phyloP scores from a whole-genome alignment of 2,888 invertebrate genomes.

The Gortyna flavago region DNA sequence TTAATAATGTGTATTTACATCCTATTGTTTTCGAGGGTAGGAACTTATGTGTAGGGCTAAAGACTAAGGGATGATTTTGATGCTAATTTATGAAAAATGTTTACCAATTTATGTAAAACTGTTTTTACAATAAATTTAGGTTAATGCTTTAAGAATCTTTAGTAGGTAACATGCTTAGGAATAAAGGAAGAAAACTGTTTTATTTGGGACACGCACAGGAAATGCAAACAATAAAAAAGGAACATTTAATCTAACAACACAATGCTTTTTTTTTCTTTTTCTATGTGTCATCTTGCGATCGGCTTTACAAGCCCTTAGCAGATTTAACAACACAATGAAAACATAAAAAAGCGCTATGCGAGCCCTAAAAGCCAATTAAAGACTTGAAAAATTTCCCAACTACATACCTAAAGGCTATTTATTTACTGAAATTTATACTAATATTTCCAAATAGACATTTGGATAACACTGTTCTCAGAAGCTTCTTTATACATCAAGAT shows the following conservation, averaged over 20 bases:
- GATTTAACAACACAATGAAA: no score
- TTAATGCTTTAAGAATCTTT: neutral
- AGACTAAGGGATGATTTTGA: neutral
- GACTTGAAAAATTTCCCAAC: neutral
- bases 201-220: neutral
- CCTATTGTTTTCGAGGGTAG: slow-evolving; percentile 46
- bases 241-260: neutral
- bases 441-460: neutral
- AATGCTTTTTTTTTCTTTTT: no score
- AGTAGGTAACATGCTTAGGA: neutral
- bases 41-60: slow-evolving; percentile 14
- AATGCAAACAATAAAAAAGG: neutral
- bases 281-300: no score
- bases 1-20: slow-evolving; percentile 60
- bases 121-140: neutral
- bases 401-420: neutral
- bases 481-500: neutral
- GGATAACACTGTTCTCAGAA: neutral
- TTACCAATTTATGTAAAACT: neutral
- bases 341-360: neutral
- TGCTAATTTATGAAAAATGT: slow-evolving; percentile 31
- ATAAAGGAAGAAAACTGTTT: neutral
- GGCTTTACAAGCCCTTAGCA: no score
- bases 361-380: neutral
- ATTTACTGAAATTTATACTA: neutral